Conservation (phyloP, 2,888 invertebrate genomes). For the Acanthacorydalis orientalis region DNA sequence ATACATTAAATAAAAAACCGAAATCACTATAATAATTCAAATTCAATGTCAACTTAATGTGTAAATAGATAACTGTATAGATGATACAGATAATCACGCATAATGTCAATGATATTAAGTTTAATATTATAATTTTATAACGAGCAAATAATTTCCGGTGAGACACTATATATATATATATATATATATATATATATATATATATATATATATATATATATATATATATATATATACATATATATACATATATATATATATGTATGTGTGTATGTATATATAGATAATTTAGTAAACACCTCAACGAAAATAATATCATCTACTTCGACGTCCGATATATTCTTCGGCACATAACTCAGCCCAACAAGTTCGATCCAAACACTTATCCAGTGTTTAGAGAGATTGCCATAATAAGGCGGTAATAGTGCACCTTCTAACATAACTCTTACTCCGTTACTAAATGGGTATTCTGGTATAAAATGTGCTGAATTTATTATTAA, state of each 20-base stretch:
- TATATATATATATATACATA: no score
- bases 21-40: no score
- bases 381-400: conserved; percentile 26
- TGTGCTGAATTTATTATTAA: conserved; percentile 12
- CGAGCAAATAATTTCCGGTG: no score
- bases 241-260: conserved; percentile 4
- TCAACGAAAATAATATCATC: conserved; percentile 24
- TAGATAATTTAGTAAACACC: conserved; percentile 12
- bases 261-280: conserved; percentile 2
- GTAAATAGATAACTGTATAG: no score
- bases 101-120: no score
- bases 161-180: no score
- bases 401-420: conserved; percentile 32
- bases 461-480: conserved; percentile 16
- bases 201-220: no score
- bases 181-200: no score
- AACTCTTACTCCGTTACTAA: conserved; percentile 30
- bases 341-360: conserved; percentile 14
- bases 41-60: no score
- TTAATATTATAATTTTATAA: no score
- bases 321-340: conserved; percentile 13
- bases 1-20: no score
- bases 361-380: conserved; percentile 31
- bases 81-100: no score
- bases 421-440: conserved; percentile 41